Evolutionary conservation across 2,888 invertebrate species (phyloP).

Genomic region (Orthosia gracilis): DNA sequence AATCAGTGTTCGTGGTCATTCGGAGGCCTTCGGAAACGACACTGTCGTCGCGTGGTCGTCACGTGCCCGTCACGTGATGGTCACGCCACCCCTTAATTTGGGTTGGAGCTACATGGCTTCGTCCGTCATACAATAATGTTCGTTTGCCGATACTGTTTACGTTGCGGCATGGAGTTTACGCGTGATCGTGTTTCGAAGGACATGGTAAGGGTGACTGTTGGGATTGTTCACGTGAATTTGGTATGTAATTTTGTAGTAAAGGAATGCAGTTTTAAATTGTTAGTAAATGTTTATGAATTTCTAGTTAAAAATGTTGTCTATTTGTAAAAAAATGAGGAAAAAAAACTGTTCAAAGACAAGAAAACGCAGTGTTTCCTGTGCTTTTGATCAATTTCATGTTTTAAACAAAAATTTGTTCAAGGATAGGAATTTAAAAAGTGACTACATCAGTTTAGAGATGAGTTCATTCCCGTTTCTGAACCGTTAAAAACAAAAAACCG

Average conservation of each 20-base stretch:
- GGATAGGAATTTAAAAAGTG: not conserved
- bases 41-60: slow-evolving; percentile 54
- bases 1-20: slow-evolving; percentile 22
- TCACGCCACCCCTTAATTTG: slow-evolving; percentile 68
- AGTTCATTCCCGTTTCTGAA: slow-evolving; percentile 36
- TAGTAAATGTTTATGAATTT: not conserved
- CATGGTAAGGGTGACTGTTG: slow-evolving; percentile 1
- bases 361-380: not conserved
- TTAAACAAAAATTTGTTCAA: not conserved
- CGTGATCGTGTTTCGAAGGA: slow-evolving; percentile 43
- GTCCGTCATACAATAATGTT: slow-evolving; percentile 45
- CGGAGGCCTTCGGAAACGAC: slow-evolving; percentile 57
- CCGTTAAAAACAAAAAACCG: slow-evolving; percentile 31
- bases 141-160: slow-evolving; percentile 34
- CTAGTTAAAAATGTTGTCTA: not conserved
- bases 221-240: not conserved
- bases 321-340: not conserved
- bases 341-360: not conserved
- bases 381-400: slow-evolving; percentile 16
- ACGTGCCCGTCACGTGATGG: slow-evolving; percentile 60
- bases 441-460: slow-evolving; percentile 11
- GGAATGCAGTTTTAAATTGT: not conserved
- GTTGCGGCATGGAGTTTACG: slow-evolving; percentile 34
- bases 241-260: not conserved
- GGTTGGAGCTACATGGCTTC: slow-evolving; percentile 72